Percentiles rank a stretch among this genome's conserved stretches.
These are phyloP conservation scores for Anolis carolinensis DNA, from an alignment of 2,113 vertebrate genomes.

Conservation along the genomic window DNA sequence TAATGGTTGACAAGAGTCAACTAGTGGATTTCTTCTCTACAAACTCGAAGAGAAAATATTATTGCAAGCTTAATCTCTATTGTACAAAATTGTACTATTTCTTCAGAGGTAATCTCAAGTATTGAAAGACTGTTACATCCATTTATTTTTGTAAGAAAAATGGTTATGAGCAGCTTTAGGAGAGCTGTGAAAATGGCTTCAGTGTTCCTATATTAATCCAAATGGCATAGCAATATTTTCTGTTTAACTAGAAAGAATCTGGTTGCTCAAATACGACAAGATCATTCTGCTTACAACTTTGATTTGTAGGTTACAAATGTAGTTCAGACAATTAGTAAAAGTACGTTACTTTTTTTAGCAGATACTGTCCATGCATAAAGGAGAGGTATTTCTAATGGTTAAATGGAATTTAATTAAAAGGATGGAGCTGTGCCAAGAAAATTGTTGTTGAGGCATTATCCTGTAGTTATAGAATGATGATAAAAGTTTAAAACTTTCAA, in stretches of 20 bases:
- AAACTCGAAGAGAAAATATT: conserved; percentile 25
- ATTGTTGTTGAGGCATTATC: conserved; percentile 63
- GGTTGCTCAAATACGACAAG: conserved; percentile 25
- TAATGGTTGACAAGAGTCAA: conserved; percentile 56
- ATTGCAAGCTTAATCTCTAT: conserved; percentile 23
- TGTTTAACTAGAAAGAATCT: neutral
- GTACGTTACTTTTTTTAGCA: conserved; percentile 66
- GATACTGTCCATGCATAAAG: conserved; percentile 57
- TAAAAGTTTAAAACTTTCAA: conserved; percentile 44
- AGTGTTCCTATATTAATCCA: conserved; percentile 34
- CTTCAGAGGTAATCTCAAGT: conserved; percentile 21
- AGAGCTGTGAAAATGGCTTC: conserved; percentile 20
- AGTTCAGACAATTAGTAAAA: conserved; percentile 62
- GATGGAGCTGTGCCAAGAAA: conserved; percentile 54
- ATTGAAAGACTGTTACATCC: conserved; percentile 31
- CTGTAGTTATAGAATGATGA: conserved; percentile 51
- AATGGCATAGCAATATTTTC: conserved; percentile 27
- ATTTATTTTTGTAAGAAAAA: conserved; percentile 43
- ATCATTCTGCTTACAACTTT: neutral
- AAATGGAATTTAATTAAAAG: conserved; percentile 70
- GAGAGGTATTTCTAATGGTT: conserved; percentile 49
- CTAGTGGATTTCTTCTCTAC: conserved; percentile 55
- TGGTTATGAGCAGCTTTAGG: conserved; percentile 24
- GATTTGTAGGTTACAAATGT: conserved; percentile 18
- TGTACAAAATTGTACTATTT: conserved; percentile 39